phyloP scores from a whole-genome alignment of 2,888 invertebrate species.

The Acronicta leporina region DNA sequence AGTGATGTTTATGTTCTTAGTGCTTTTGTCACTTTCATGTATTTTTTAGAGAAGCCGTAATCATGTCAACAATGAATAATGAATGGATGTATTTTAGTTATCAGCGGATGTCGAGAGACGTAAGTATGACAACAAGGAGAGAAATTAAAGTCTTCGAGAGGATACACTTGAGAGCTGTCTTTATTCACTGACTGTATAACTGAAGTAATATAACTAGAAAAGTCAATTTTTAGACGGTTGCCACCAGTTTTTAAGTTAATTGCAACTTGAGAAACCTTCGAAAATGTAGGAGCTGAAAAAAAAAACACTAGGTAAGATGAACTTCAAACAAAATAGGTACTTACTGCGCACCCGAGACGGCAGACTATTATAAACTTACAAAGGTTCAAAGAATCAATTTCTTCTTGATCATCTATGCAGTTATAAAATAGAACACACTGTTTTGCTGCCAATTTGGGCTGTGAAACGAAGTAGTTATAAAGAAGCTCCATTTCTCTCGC shows the following conservation, averaged over 20 bases:
- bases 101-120: slow-evolving; percentile 28
- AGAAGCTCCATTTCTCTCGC: slow-evolving; percentile 90
- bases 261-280: slow-evolving; percentile 89
- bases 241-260: slow-evolving; percentile 89
- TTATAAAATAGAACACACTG: slow-evolving; percentile 91
- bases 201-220: slow-evolving; percentile 83
- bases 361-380: slow-evolving; percentile 75
- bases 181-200: slow-evolving; percentile 80
- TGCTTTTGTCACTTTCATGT: slow-evolving; percentile 12
- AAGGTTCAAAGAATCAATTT: slow-evolving; percentile 81
- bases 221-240: slow-evolving; percentile 89
- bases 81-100: slow-evolving; percentile 67
- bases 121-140: slow-evolving; percentile 54
- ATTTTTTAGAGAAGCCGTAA: slow-evolving; percentile 25
- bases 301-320: slow-evolving; percentile 15
- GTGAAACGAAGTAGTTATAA: slow-evolving; percentile 92
- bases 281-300: slow-evolving; percentile 89
- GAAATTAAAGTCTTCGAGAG: slow-evolving; percentile 41
- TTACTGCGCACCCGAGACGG: not conserved
- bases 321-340: not conserved
- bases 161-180: slow-evolving; percentile 60
- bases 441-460: slow-evolving; percentile 90
- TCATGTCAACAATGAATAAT: slow-evolving; percentile 30
- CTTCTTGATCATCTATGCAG: slow-evolving; percentile 82
- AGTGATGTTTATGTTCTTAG: not conserved